phyloP scores from a whole-genome alignment of 2,888 invertebrate genomes.

The Cryptocephalus moraei region DNA sequence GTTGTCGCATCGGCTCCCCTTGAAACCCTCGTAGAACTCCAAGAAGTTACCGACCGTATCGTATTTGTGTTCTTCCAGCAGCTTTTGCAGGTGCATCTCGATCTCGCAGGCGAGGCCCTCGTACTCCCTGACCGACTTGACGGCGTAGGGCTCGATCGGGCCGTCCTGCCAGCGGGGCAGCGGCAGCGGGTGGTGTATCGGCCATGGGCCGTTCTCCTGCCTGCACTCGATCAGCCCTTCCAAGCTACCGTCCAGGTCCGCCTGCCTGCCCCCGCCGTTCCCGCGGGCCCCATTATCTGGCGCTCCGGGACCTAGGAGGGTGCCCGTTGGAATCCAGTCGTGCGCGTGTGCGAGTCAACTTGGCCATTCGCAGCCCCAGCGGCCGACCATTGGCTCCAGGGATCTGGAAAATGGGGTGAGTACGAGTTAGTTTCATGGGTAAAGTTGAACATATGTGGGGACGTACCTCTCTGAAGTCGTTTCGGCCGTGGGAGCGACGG shows the following conservation, averaged over 20 bases:
- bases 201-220: slow-evolving; percentile 50
- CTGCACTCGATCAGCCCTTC: slow-evolving; percentile 25
- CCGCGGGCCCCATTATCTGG: slow-evolving; percentile 6
- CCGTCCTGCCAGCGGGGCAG: slow-evolving; percentile 61
- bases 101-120: slow-evolving; percentile 71
- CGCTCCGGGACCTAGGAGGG: slow-evolving; percentile 26
- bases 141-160: slow-evolving; percentile 39
- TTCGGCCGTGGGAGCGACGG: slow-evolving; percentile 33
- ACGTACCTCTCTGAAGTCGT: slow-evolving; percentile 40
- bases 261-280: slow-evolving; percentile 1
- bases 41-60: slow-evolving; percentile 83
- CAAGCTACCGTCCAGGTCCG: slow-evolving; percentile 9
- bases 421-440: too few species aligned
- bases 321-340: slow-evolving; percentile 38
- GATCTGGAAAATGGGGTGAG: slow-evolving; percentile 22
- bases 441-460: too few species aligned
- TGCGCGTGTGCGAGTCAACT: slow-evolving; percentile 83
- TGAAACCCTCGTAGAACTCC: slow-evolving; percentile 53
- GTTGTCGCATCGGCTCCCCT: slow-evolving; percentile 50
- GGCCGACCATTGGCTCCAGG: slow-evolving; percentile 72
- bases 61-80: slow-evolving; percentile 78
- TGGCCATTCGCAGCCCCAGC: slow-evolving; percentile 93
- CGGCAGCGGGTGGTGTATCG: slow-evolving; percentile 60
- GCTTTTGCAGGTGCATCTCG: slow-evolving; percentile 68
- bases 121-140: slow-evolving; percentile 52